Conservation (phyloP, 2,888 invertebrate species). For the Blastobasis lacticolella region DNA sequence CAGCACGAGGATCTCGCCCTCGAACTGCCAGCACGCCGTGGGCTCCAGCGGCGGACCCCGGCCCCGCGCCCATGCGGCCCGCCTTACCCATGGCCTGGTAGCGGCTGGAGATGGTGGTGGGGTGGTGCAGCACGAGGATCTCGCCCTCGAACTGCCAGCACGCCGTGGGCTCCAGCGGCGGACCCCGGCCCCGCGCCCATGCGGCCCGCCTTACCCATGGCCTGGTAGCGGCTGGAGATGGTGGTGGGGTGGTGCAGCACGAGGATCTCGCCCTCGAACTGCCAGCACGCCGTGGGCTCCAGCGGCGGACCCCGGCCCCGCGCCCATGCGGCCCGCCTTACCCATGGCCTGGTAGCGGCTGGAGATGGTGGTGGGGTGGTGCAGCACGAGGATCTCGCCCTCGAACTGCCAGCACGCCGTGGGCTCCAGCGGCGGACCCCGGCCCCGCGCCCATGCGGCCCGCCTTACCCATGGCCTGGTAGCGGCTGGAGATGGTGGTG, state of each 20-base stretch:
- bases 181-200: constrained; percentile 99
- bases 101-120: constrained; percentile 97
- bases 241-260: constrained; percentile 99
- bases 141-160: constrained; percentile 99
- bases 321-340: constrained; percentile 94
- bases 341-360: constrained; percentile 98
- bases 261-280: constrained; percentile 98
- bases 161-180: constrained; percentile 92
- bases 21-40: constrained; percentile 98
- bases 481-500: constrained; percentile 97
- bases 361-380: constrained; percentile 99
- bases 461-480: constrained; percentile 95
- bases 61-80: constrained; percentile 98
- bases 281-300: constrained; percentile 97
- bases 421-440: constrained; percentile 93
- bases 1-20: constrained; percentile 96
- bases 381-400: constrained; percentile 96
- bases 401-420: constrained; percentile 99
- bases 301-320: constrained; percentile 97
- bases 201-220: constrained; percentile 91
- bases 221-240: constrained; percentile 97
- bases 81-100: constrained; percentile 97
- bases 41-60: constrained; percentile 96
- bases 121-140: constrained; percentile 97
- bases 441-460: constrained; percentile 99